Evolutionary conservation across 2,113 vertebrate species (phyloP), one percentile per base, ranked within the genome.

Genomic region (Varanus komodoensis): DNA sequence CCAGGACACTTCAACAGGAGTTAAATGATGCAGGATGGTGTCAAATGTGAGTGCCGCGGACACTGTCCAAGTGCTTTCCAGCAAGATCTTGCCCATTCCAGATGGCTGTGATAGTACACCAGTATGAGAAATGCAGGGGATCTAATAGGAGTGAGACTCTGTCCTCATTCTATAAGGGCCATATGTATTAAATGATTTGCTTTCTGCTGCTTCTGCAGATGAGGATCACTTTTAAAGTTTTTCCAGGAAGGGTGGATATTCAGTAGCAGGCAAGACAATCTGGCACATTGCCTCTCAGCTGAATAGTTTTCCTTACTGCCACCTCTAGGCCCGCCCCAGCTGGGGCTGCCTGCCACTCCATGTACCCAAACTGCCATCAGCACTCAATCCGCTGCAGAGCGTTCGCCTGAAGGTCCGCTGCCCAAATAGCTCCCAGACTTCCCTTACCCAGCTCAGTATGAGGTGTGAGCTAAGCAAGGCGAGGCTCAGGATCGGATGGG

Each of bases 341-440:
- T 61, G n/a, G 25, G 48, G 67, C 29, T 34, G 44, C 34, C 27
- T 68, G 52, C 23, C 61, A 19, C 11, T 64, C 5, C 17, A 17
- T 54, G 11, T 48, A 38, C 23, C 4, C 0, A 0, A 61, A 11
- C 64, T 32, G 69, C 0, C 0, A 0, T 1, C 2, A 8, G 82
- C 79, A 77, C 75, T 84, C 91, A 1, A 9, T 61, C 38, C 32
- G 64, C 48, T 0, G 0, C 0, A 0, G 64, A 4, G 3, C 64
- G 61, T 61, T 87, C 8, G 2, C 19, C 8, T 80, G 74, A 75
- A 71, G 14, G 34, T 17, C 44, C 50, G 69, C 34, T 34, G 32
- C 78, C 48, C 48, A 79, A 85, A 9, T 61, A 15, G 50, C 64
- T 48, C 86, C 44, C 38, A 44, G 29, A n/a, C 27, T 0, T 54